Evolutionary conservation across 2,797 vertebrate genomes (phyloP).

Genomic region (Rhinella marina): DNA sequence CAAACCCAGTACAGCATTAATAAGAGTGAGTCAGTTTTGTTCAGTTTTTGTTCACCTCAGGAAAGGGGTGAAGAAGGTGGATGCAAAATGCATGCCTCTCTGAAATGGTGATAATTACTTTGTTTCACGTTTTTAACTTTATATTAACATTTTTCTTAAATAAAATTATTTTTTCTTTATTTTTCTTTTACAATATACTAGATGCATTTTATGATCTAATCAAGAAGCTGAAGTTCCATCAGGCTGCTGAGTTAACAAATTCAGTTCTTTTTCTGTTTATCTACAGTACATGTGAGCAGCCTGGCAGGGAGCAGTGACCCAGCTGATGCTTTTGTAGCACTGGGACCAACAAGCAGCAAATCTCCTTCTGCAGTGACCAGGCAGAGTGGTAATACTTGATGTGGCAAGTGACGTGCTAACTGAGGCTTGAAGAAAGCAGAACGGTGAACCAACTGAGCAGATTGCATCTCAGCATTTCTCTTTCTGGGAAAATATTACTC

Average conservation of each 20-base stretch:
- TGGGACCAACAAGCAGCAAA: slow-evolving; percentile 44
- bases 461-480: slow-evolving; percentile 7
- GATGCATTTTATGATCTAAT: slow-evolving; percentile 3
- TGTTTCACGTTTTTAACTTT: not conserved
- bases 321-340: slow-evolving; percentile 25
- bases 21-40: too few species aligned
- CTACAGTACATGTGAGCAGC: slow-evolving; percentile 28
- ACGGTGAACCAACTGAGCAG: slow-evolving; percentile 6
- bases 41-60: too few species aligned
- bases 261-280: slow-evolving; percentile 22
- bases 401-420: slow-evolving; percentile 47
- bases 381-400: slow-evolving; percentile 40
- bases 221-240: slow-evolving; percentile 4
- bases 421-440: slow-evolving; percentile 43
- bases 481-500: not conserved
- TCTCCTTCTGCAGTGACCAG: slow-evolving; percentile 36
- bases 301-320: slow-evolving; percentile 34
- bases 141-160: not conserved
- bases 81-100: not conserved
- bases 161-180: not conserved
- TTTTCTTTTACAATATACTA: not conserved
- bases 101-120: not conserved
- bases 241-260: slow-evolving; percentile 29
- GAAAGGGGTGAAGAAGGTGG: too few species aligned
- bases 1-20: not conserved